These are phyloP conservation scores for Sceloporus undulatus DNA, from an alignment of 2,113 vertebrate species.

Conservation along the genomic window DNA sequence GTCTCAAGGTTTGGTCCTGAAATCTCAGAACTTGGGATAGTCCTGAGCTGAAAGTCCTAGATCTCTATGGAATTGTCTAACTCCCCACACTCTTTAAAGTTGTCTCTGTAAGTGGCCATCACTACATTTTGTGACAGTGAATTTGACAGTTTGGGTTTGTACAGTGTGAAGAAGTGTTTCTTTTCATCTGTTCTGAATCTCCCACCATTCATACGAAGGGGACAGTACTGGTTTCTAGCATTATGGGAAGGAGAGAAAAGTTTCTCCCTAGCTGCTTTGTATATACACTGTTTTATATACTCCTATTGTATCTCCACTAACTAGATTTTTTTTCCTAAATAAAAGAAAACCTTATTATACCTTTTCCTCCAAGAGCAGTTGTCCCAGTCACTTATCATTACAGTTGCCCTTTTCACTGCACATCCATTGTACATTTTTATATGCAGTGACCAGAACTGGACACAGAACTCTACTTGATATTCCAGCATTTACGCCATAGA, in stretches of 20 bases:
- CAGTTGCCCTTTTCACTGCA: background rate
- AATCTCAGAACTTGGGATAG: too few species aligned
- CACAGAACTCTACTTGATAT: too few species aligned
- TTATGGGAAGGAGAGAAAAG: background rate
- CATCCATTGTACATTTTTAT: background rate
- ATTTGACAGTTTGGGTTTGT: background rate
- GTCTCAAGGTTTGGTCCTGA: too few species aligned
- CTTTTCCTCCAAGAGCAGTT: background rate
- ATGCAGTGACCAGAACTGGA: too few species aligned
- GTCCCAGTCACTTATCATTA: background rate
- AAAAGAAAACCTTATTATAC: background rate
- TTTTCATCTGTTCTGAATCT: background rate
- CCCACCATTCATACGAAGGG: too few species aligned
- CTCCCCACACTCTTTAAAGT: too few species aligned
- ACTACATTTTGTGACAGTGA: background rate
- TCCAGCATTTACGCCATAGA: too few species aligned
- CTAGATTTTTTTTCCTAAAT: background rate
- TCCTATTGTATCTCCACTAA: background rate
- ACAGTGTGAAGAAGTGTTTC: background rate
- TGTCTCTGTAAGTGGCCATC: too few species aligned
- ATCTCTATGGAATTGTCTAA: too few species aligned
- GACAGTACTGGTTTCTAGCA: background rate
- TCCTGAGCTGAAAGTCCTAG: too few species aligned
- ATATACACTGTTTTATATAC: background rate
- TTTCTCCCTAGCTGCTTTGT: background rate